These are phyloP conservation scores for Cephus sareptanus DNA, from an alignment of 2,888 invertebrate genomes.

Conservation along the genomic window DNA sequence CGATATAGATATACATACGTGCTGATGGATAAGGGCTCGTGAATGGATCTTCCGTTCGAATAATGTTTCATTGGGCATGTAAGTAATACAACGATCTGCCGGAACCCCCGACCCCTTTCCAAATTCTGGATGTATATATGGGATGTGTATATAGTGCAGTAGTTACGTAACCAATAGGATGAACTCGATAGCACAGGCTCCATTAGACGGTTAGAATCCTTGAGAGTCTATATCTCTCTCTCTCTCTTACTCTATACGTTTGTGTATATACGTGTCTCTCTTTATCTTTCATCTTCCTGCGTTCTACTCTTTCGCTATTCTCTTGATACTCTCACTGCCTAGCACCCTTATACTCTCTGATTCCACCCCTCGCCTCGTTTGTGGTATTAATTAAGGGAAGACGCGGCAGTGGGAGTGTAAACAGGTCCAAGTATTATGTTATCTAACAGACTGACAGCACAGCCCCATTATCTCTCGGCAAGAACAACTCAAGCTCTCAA, in stretches of 20 bases:
- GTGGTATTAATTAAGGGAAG: slow-evolving; percentile 52
- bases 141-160: neutral
- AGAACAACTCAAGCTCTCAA: slow-evolving; percentile 42
- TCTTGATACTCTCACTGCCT: neutral
- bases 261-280: neutral
- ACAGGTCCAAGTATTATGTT: slow-evolving; percentile 55
- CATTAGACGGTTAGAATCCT: slow-evolving; percentile 43
- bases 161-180: slow-evolving; percentile 31
- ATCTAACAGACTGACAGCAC: slow-evolving; percentile 52
- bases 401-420: slow-evolving; percentile 46
- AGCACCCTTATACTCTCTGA: neutral
- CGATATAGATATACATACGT: neutral
- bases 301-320: slow-evolving; percentile 5
- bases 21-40: neutral
- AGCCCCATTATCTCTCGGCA: slow-evolving; percentile 49
- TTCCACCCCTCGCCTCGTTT: slow-evolving; percentile 27
- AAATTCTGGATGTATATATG: neutral
- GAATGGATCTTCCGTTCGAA: neutral
- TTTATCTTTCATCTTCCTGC: neutral
- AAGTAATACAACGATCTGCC: neutral
- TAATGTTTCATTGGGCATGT: neutral
- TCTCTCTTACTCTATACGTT: slow-evolving; percentile 3
- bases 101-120: neutral
- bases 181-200: slow-evolving; percentile 42
- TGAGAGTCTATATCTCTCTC: slow-evolving; percentile 26